phyloP scores from a whole-genome alignment of 1,140 invertebrate genomes.

The Lordiphosa collinella region DNA sequence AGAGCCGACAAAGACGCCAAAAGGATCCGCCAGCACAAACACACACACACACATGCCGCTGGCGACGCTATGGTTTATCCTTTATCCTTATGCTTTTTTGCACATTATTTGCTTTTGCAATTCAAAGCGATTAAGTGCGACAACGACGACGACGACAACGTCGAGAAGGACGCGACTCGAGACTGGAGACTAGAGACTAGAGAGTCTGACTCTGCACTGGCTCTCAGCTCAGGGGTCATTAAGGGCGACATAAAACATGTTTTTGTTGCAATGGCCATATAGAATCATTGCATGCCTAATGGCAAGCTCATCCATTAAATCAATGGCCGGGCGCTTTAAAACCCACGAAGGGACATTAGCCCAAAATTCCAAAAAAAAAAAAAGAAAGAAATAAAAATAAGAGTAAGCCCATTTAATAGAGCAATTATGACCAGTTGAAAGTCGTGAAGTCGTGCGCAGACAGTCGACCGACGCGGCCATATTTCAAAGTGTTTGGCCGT shows the following conservation, averaged over 20 bases:
- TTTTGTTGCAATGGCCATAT: slow-evolving; percentile 70
- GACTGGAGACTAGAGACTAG: slow-evolving; percentile 25
- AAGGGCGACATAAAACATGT: slow-evolving; percentile 76
- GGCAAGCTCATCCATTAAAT: slow-evolving; percentile 64
- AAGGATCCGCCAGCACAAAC: slow-evolving; percentile 57
- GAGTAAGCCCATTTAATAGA: slow-evolving; percentile 73
- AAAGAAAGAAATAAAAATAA: slow-evolving; percentile 19
- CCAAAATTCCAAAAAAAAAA: slow-evolving; percentile 9
- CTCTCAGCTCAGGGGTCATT: slow-evolving; percentile 62
- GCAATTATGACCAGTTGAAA: slow-evolving; percentile 76
- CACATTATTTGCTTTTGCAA: slow-evolving; percentile 78
- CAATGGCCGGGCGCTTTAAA: slow-evolving; percentile 29
- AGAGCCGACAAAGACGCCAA: slow-evolving; percentile 58
- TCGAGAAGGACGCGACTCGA: slow-evolving; percentile 11
- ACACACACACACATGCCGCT: slow-evolving; percentile 27
- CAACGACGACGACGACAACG: slow-evolving; percentile 27
- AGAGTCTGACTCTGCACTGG: slow-evolving; percentile 3
- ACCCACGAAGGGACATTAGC: slow-evolving; percentile 54
- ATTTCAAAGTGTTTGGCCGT: slow-evolving; percentile 76
- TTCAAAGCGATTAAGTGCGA: slow-evolving; percentile 77
- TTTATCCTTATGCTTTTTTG: slow-evolving; percentile 76
- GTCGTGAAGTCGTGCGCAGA: slow-evolving; percentile 31
- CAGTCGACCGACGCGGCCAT: slow-evolving; percentile 64
- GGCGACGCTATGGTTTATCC: slow-evolving; percentile 75
- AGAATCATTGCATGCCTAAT: slow-evolving; percentile 71